A percentile compares a stretch with the other conserved stretches of the same genome.
Conservation (phyloP, 2,888 invertebrate species). For the Trisateles emortualis region DNA sequence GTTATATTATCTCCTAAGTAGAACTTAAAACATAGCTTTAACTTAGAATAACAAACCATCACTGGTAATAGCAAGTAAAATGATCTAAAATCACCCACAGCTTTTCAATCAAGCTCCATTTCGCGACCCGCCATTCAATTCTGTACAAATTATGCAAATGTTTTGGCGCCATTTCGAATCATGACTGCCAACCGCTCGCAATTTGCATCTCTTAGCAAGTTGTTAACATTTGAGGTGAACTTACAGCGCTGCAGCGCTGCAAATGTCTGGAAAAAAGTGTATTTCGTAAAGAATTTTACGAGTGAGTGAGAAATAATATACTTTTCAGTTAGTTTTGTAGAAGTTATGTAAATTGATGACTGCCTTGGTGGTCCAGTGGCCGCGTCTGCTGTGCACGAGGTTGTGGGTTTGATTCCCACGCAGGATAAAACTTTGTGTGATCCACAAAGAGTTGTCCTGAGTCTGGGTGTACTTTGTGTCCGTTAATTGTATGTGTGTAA, state of each 20-base stretch:
- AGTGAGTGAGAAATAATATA: no score
- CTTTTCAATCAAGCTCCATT: slow-evolving; percentile 72
- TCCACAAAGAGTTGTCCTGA: no score
- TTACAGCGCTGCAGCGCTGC: slow-evolving; percentile 61
- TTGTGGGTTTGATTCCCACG: no score
- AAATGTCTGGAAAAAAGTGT: slow-evolving; percentile 29
- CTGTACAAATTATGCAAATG: slow-evolving; percentile 79
- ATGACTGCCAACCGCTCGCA: slow-evolving; percentile 78
- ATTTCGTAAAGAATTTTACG: no score
- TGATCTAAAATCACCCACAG: slow-evolving; percentile 58
- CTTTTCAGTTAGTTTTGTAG: no score
- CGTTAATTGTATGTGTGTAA: no score
- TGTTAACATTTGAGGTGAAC: slow-evolving; percentile 66
- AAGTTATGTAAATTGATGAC: no score
- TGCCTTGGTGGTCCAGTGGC: no score
- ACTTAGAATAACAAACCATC: slow-evolving; percentile 30
- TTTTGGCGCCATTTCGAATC: slow-evolving; percentile 80
- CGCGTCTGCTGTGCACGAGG: no score
- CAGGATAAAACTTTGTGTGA: no score
- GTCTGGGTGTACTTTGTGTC: no score
- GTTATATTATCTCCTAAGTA: slow-evolving; percentile 10
- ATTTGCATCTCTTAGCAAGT: slow-evolving; percentile 82
- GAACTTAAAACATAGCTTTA: slow-evolving; percentile 27
- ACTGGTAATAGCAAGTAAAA: slow-evolving; percentile 49
- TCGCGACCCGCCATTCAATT: slow-evolving; percentile 67